Conservation (phyloP, 2,888 invertebrate genomes). For the Epinotia ramella region DNA sequence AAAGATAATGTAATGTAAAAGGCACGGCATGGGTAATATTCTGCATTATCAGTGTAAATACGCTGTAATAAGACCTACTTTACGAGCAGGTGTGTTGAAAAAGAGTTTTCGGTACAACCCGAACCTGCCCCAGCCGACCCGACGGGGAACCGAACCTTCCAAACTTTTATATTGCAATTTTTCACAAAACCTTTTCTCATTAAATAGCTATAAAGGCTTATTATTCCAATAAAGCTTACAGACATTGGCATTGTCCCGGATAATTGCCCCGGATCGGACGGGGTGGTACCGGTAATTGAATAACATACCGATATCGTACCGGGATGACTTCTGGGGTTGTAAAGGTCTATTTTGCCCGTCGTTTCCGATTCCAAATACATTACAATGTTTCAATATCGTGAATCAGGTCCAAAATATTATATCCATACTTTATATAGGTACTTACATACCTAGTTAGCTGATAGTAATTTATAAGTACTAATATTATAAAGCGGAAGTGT, state of each 20-base stretch:
- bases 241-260: constrained; percentile 36
- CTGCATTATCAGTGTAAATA: no score
- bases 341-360: not conserved
- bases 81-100: no score
- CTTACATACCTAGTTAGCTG: no score
- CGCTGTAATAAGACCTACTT: no score
- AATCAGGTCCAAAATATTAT: no score
- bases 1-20: no score
- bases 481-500: no score
- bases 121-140: not conserved
- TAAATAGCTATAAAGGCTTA: constrained; percentile 38
- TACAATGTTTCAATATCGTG: no score
- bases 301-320: constrained; percentile 35
- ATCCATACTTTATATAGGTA: no score
- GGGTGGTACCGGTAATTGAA: constrained; percentile 34
- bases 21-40: no score
- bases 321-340: not conserved
- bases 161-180: constrained; percentile 18
- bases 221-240: constrained; percentile 40
- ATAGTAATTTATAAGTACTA: no score
- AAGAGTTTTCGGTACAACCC: not conserved
- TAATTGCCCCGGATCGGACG: constrained; percentile 37
- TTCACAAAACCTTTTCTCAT: constrained; percentile 29
- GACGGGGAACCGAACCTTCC: not conserved
- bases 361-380: not conserved